Evolutionary conservation across 2,113 vertebrate species (phyloP), one percentile per base, ranked within the genome.

Genomic region (Tauraco erythrolophus): DNA sequence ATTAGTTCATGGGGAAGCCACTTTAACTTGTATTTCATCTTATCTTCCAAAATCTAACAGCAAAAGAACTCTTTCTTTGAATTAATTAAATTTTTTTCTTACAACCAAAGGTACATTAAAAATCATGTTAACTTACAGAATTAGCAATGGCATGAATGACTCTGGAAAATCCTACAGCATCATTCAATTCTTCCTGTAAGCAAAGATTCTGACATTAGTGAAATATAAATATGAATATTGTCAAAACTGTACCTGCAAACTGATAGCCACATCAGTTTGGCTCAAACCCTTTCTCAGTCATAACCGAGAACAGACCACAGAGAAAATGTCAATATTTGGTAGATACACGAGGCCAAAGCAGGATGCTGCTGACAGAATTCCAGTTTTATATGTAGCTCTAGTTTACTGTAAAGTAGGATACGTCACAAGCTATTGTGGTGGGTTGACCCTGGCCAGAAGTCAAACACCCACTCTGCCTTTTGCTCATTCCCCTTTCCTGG

Each of bases 151-250:
- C 99, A 33, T 99, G 99, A 92, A 99, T 94, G 48, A 99, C 99
- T 97, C 98, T 99, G 93, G 99, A 99, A 98, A 99, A 99, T 28
- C 99, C 99, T 7, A 99, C 99, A 1, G 99, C 99, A 78, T 99
- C 99, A 71, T 99, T 99, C 76, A 99, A 94, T 84, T 99, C 99
- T 87, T 99, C 99, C 99, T 99, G 97, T 46, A 93, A 93, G 24
- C 78, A 95, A 93, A 62, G 19, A 43, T 76, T 71, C 39, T 45
- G 30, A 70, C 28, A 30, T 97, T 11, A 95, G 69, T 64, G 22
- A 82, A 80, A 74, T 53, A 57, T 11, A 85, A 85, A 93, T 2
- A 71, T 9, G 51, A 66, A 61, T 33, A 79, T 1, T 57, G 18
- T 41, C 57, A 75, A 77, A 92, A 77, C 5, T 31, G 27, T n/a